Evolutionary conservation across 2,797 vertebrate species (phyloP).

Genomic region (Forpus xanthops): DNA sequence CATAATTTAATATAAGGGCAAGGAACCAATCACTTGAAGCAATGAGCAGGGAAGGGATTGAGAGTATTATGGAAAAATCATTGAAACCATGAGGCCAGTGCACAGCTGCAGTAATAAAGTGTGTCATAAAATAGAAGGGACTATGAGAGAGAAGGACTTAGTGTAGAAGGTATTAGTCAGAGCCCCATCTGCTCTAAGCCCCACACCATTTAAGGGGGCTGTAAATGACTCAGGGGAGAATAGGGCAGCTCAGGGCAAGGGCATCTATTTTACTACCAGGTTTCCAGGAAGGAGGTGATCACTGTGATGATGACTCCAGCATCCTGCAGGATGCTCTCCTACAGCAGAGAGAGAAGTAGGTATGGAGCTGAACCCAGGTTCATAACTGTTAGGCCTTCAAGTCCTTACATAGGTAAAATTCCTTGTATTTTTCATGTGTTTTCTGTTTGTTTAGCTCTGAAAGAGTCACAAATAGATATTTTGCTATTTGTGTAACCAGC

Average conservation of each 20-base stretch:
- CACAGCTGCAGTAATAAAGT: constrained; percentile 65
- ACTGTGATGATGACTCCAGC: background rate
- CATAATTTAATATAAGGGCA: constrained; percentile 47
- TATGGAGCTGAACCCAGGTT: background rate
- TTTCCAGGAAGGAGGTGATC: background rate
- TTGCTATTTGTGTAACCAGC: background rate
- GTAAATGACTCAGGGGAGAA: background rate
- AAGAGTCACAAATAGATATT: background rate
- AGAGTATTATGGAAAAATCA: constrained; percentile 54
- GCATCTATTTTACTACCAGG: background rate
- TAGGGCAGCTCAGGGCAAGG: background rate
- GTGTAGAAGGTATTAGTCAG: background rate
- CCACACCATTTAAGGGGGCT: background rate
- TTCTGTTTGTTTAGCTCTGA: background rate
- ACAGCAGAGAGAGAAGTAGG: background rate
- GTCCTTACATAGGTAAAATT: background rate
- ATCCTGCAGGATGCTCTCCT: background rate
- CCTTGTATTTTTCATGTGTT: background rate
- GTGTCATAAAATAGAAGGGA: constrained; percentile 16
- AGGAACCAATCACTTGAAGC: constrained; percentile 52
- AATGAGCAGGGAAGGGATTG: constrained; percentile 41
- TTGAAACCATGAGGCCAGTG: constrained; percentile 37
- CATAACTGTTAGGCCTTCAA: background rate
- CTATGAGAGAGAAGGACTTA: constrained; percentile 3
- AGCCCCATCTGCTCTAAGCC: constrained; percentile 16